These are phyloP conservation scores for Colostygia pectinataria DNA, from an alignment of 2,888 invertebrate species.

Conservation along the genomic window DNA sequence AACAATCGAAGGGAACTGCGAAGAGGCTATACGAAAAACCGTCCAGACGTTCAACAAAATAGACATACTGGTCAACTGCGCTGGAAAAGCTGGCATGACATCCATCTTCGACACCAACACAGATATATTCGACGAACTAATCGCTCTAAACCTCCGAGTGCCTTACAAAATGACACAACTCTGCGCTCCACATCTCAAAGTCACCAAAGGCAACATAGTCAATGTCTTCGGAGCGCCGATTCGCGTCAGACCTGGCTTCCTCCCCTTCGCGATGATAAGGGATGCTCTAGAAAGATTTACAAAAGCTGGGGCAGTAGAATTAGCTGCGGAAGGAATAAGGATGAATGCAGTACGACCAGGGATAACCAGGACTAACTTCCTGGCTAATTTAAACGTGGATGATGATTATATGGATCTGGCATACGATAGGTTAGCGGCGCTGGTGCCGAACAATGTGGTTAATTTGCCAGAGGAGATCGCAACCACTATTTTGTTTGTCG, in stretches of 20 bases:
- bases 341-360: constrained; percentile 67
- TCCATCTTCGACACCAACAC: constrained; percentile 57
- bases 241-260: constrained; percentile 54
- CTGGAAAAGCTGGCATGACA: constrained; percentile 51
- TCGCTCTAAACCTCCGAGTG: constrained; percentile 56
- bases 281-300: constrained; percentile 61
- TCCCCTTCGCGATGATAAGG: constrained; percentile 53
- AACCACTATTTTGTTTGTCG: constrained; percentile 55
- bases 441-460: constrained; percentile 51
- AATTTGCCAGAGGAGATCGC: constrained; percentile 63
- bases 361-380: constrained; percentile 56
- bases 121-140: constrained; percentile 57
- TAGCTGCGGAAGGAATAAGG: constrained; percentile 56
- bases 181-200: constrained; percentile 52
- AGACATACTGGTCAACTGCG: constrained; percentile 60
- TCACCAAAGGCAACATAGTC: constrained; percentile 58
- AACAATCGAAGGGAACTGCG: constrained; percentile 51
- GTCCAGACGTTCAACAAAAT: constrained; percentile 48
- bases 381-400: constrained; percentile 55
- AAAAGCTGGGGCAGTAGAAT: constrained; percentile 53
- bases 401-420: constrained; percentile 48
- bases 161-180: constrained; percentile 59
- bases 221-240: constrained; percentile 55
- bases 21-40: constrained; percentile 53
- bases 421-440: constrained; percentile 46